Conservation (phyloP, 2,888 invertebrate genomes). For the Leptopilina drosophilae region DNA sequence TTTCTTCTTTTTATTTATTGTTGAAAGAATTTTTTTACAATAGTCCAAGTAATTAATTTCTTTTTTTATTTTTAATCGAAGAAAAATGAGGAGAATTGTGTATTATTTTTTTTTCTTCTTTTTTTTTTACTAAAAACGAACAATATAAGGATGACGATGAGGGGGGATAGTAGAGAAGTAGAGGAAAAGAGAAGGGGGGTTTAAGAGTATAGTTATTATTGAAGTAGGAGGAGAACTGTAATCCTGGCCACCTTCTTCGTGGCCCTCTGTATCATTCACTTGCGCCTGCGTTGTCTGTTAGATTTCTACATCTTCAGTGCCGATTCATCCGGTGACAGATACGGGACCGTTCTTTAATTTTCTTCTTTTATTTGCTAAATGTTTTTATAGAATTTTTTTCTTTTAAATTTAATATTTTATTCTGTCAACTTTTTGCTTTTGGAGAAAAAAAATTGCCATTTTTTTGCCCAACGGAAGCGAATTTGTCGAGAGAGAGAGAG, state of each 20-base stretch:
- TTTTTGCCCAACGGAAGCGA: not conserved
- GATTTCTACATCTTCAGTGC: constrained; percentile 65
- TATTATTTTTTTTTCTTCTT: too few relatives aligned
- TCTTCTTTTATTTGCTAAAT: not conserved
- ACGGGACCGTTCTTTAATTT: constrained; percentile 55
- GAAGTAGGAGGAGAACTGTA: constrained; percentile 63
- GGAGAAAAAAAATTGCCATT: not conserved
- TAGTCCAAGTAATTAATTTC: too few relatives aligned
- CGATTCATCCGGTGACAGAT: constrained; percentile 67
- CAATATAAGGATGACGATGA: not conserved
- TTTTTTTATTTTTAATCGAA: too few relatives aligned
- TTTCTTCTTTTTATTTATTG: too few relatives aligned
- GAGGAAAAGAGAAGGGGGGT: constrained; percentile 40
- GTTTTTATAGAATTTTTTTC: not conserved
- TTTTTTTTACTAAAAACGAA: not conserved
- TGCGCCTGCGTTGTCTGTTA: constrained; percentile 61
- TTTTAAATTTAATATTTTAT: not conserved
- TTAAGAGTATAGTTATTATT: constrained; percentile 40
- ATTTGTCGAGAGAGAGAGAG: not conserved
- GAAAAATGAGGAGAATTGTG: too few relatives aligned
- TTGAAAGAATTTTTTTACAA: too few relatives aligned
- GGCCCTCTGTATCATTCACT: constrained; percentile 64
- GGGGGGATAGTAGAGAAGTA: constrained; percentile 37
- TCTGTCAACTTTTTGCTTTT: not conserved
- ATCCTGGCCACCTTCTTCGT: constrained; percentile 69